phyloP scores from a whole-genome alignment of 92 coral and sea anemone species.

The Paragorgia papillata region DNA sequence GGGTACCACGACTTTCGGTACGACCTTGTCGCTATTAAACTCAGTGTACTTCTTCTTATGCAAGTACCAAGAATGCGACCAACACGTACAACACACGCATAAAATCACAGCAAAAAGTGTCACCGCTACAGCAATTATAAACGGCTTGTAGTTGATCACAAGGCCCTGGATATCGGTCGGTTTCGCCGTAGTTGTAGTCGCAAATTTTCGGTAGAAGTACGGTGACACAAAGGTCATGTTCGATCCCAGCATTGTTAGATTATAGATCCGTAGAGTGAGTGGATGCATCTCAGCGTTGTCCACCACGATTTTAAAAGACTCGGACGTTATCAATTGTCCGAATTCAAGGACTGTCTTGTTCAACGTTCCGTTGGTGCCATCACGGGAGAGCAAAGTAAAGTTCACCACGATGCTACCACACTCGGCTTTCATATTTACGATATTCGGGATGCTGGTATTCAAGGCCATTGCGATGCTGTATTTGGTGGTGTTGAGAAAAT shows the following conservation, averaged over 20 bases:
- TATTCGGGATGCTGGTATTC: constrained; percentile 5
- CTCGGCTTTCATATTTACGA: constrained; percentile 38
- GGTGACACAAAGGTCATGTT: neutral
- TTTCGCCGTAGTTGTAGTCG: constrained; percentile 15
- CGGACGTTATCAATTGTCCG: constrained; percentile 23
- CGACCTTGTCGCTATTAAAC: constrained; percentile 44
- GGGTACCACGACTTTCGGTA: neutral
- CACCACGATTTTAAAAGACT: constrained; percentile 18
- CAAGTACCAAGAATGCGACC: constrained; percentile 50
- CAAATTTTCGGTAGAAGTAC: constrained; percentile 19
- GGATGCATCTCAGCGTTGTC: constrained; percentile 2
- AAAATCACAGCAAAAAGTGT: constrained; percentile 1
- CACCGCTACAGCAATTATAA: constrained; percentile 45
- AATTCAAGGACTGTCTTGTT: constrained; percentile 13
- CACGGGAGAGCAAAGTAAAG: constrained; percentile 39
- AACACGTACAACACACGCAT: constrained; percentile 48
- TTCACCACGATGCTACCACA: constrained; percentile 61
- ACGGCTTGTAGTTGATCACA: constrained; percentile 37
- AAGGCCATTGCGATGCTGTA: constrained; percentile 37
- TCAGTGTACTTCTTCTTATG: constrained; percentile 44
- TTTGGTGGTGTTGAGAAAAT: constrained; percentile 38
- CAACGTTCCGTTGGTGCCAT: constrained; percentile 29
- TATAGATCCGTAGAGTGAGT: neutral
- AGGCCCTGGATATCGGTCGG: constrained; percentile 35
- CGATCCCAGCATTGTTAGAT: neutral